Base-by-base conservation (phyloP, 1,140 invertebrate genomes). In the Tetramorium alpestre region DNA sequence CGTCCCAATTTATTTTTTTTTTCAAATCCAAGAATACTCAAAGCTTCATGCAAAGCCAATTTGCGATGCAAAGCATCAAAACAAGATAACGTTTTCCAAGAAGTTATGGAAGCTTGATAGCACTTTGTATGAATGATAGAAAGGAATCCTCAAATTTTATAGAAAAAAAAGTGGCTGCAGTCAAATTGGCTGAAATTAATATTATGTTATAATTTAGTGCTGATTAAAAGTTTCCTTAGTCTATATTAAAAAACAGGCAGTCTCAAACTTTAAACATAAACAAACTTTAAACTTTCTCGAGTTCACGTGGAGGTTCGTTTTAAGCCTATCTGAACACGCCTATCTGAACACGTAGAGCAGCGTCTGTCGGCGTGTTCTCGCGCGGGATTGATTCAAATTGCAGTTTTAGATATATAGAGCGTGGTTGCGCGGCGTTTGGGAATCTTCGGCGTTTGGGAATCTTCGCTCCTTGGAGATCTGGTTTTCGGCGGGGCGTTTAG, bases 401-500 rank as follows among this genome's bases (percentile, higher is more conserved):
- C 25, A 16, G 11, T 6, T 65, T 38, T 10, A 28, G 3, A 44
- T 78, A 33, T 33, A 4, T 13, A 11, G 8, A n/a, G 18, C 41
- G 54, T 18, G 56, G 7, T 25, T 16, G 56, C 25, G 28, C 22
- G 22, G 6, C 38, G 28, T 47, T 33, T 5, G 18, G 5, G 11
- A 41, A 33, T 11, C 11, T 16, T 33, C 11, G 28, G 6, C 38
- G 28, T 47, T 33, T 5, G 18, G 5, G 11, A 41, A 33, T 11
- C 11, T 16, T 33, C 11, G 28, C 60, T 6, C 44, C 33, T 10
- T 13, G 33, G 44, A 13, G 49, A 18, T 28, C n/a, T 22, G 13
- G 69, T 64, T 72, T 87, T 86, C 87, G 75, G 16, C 69, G 56
- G 44, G 44, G 72, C 51, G 85, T 87, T 84, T 84, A 81, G 65